Base-by-base conservation (phyloP, 2,113 vertebrate genomes). In the Climacteris rufus region DNA sequence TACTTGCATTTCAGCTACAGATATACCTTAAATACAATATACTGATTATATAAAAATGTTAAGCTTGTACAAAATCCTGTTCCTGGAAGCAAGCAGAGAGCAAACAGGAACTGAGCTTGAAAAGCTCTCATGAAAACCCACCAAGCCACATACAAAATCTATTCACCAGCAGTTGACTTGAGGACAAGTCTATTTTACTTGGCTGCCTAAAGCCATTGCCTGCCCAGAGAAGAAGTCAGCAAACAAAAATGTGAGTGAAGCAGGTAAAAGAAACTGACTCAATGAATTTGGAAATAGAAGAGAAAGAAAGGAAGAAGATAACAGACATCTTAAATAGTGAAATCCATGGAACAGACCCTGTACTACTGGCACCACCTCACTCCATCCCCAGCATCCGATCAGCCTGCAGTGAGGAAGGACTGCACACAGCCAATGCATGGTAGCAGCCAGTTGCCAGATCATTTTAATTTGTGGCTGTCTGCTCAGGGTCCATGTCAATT, bases 161-260 rank as follows among this genome's bases (percentile, higher is more conserved):
- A 78, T 92, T 97, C 90, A 95, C 35, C 40, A 63, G 11, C 13
- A 17, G 90, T 90, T 93, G 85, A 94, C 64, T 86, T 69, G 52
- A 90, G 96, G 92, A 94, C 93, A 95, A 82, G 64, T 92, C 57
- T 96, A 25, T 96, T 96, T 96, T 60, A 80, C 60, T 97, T 96
- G 95, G 94, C 87, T 94, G 75, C 37, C 83, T 68, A 68, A 96
- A 96, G 64, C 60, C 53, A 65, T 20, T 64, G 50, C 81, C 89
- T 65, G 66, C 50, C 84, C 83, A 87, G 83, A 88, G 56, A 78
- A 83, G 52, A 78, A 83, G 52, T 49, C 60, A 77, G 79, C 59
- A 88, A 95, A 86, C 56, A 92, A 88, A 96, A 88, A 86, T 64
- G 11, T 18, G 70, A 86, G 59, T 45, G 80, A 94, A 92, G 39